Conservation (phyloP, 2,888 invertebrate genomes). For the Gordius sp. region DNA sequence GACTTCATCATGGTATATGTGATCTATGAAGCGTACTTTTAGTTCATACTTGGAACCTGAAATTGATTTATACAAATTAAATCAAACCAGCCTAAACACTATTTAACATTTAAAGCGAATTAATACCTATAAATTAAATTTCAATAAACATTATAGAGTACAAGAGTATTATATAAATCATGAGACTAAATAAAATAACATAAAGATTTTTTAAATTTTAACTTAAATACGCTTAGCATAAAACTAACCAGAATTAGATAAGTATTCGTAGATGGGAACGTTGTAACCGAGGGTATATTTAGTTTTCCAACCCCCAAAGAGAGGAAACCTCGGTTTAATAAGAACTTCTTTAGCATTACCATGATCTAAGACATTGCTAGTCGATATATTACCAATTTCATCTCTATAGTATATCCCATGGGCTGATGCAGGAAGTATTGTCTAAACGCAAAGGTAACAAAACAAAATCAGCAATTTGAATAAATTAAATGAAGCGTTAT, state of each 20-base stretch:
- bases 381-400: slow-evolving; percentile 90
- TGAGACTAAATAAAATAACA: no score
- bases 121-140: no score
- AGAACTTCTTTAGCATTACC: not conserved
- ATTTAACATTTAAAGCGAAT: no score
- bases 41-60: slow-evolving; percentile 44
- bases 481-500: no score
- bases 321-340: slow-evolving; percentile 44
- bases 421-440: slow-evolving; percentile 48
- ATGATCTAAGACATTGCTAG: slow-evolving; percentile 35
- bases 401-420: slow-evolving; percentile 85
- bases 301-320: slow-evolving; percentile 96
- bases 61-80: no score
- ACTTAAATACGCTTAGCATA: no score
- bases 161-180: no score
- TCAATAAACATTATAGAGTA: no score
- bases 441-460: no score
- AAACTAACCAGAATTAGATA: slow-evolving; percentile 43
- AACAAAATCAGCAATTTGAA: no score
- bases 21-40: slow-evolving; percentile 78
- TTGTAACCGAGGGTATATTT: slow-evolving; percentile 86
- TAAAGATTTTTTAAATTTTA: no score
- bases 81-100: no score
- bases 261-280: slow-evolving; percentile 80
- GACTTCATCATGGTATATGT: slow-evolving; percentile 81